Base-by-base conservation (phyloP, 2,113 vertebrate genomes). In the Osmerus eperlanus region DNA sequence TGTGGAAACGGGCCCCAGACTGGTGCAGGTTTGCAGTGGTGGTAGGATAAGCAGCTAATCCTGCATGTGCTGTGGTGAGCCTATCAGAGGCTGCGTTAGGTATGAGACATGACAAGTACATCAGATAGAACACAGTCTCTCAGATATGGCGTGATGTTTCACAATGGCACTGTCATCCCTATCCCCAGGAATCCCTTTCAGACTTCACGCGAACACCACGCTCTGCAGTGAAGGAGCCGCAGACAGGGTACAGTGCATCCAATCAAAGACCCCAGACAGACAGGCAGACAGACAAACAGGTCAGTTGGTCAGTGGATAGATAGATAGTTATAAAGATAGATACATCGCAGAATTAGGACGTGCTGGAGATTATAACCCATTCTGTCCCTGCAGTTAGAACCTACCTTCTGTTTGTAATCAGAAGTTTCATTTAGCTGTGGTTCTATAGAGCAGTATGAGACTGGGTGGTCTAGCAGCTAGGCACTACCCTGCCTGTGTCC, bases 301-400 rank as follows among this genome's bases (percentile, higher is more conserved):
- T 47, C 41, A 47, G 41, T 47, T 47, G 41, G 41, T 47, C 58
- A 60, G 58, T 60, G 19, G 19, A 23, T 60, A 47, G 19, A 23
- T 60, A 47, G 41, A 47, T 11, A 47, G 41, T 11, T 11, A 11
- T 1, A 11, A 47, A 47, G 9, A 11, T 47, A 47, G 9, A 12
- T 47, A 12, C 9, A 47, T 9, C 1, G 9, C 41, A 2, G 7
- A 47, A 11, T 47, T 47, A 6, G 18, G n/a, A 67, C 76, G 79
- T 82, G 81, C 79, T 80, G 77, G 78, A 86, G 86, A 85, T 90
- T 86, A 88, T 84, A 81, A 82, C 36, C 80, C 72, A 81, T 86
- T 77, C 51, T 28, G 68, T 36, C 11, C 81, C 85, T 79, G 75
- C 78, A 56, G 76, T 83, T 79, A 72, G 67, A 68, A 83, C 84